A percentile compares a stretch with the other conserved stretches of the same genome.
phyloP scores from a whole-genome alignment of 2,797 vertebrate genomes.

The Hydrocynus forskahlii region DNA sequence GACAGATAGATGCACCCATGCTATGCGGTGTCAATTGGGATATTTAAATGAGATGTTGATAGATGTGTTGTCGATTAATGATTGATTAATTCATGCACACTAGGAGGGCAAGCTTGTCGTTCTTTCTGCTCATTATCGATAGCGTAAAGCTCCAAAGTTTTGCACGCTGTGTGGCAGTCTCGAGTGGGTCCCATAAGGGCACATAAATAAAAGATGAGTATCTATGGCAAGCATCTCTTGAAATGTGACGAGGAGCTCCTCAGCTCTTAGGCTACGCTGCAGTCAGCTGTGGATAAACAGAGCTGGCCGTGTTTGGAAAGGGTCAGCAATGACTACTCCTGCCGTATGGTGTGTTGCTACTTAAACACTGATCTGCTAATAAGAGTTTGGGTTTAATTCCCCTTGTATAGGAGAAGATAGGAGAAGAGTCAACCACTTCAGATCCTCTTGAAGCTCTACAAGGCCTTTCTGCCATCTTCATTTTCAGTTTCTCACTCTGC shows the following conservation, averaged over 20 bases:
- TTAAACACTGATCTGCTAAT: conserved; percentile 43
- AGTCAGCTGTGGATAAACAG: conserved; percentile 41
- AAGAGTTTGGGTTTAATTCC: conserved; percentile 45
- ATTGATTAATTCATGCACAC: conserved; percentile 59
- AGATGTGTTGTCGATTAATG: conserved; percentile 60
- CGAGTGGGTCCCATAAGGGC: conserved; percentile 68
- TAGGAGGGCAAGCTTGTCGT: conserved; percentile 52
- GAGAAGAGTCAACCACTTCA: conserved; percentile 37
- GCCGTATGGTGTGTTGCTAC: conserved; percentile 44
- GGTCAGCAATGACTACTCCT: conserved; percentile 50
- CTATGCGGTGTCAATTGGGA: conserved; percentile 39
- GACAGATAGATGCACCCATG: conserved; percentile 4
- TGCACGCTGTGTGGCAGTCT: conserved; percentile 64
- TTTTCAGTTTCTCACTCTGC: not conserved
- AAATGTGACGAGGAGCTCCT: conserved; percentile 41
- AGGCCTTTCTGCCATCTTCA: conserved; percentile 1
- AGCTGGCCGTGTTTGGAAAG: conserved; percentile 44
- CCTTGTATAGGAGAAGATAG: conserved; percentile 34
- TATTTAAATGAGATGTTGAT: conserved; percentile 54
- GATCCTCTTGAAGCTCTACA: conserved; percentile 22
- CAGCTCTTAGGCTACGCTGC: conserved; percentile 34
- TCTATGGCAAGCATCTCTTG: conserved; percentile 55
- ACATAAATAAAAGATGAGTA: conserved; percentile 78
- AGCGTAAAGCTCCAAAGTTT: conserved; percentile 72
- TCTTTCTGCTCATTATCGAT: conserved; percentile 66